Base-by-base conservation (phyloP, 2,888 invertebrate species). In the Therioaphis trifolii region DNA sequence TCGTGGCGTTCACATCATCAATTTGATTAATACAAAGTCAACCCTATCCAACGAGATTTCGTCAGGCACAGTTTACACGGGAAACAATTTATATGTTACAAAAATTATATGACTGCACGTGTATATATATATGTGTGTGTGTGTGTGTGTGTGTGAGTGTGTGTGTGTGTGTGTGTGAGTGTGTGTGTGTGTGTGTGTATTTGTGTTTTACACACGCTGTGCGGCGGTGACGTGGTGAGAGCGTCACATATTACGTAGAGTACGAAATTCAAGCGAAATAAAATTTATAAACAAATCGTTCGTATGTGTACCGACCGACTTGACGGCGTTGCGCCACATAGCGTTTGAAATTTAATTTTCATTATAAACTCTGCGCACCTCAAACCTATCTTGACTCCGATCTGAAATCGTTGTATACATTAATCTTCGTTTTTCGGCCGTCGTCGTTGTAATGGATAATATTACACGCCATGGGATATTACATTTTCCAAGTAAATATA, bases 361-460 rank as follows among this genome's bases (percentile, higher is more conserved):
- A 24, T 68, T 68, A 21, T 11, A 43, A 35, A 68, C n/a, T 68
- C 11, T 21, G 61, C 15, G 21, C n/a, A 15, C 21, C n/a, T n/a
- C n/a, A n/a, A n/a, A n/a, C n/a, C n/a, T 43, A 72, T 72, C 72
- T 72, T 3, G 52, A 72, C 72, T 52, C 29, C 52, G 29, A 72
- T 72, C 72, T 72, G 14, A 52, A 72, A 72, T 27, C 71, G 29
- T 72, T 35, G 52, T 72, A 35, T n/a, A 52, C 52, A 72, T 72
- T 58, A 58, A 75, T 75, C 74, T 75, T 75, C 58, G 74, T 75
- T 75, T 58, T 75, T 75, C 58, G 74, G 55, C 74, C 74, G n/a
- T 72, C 72, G 72, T n/a, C 49, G 74, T 55, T 35, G 74, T 72
- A 72, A 72, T n/a, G 49, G 27, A 52, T 72, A n/a, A n/a, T n/a